Evolutionary conservation across 1,140 invertebrate genomes (phyloP).

Genomic region (Cherax quadricarinatus): DNA sequence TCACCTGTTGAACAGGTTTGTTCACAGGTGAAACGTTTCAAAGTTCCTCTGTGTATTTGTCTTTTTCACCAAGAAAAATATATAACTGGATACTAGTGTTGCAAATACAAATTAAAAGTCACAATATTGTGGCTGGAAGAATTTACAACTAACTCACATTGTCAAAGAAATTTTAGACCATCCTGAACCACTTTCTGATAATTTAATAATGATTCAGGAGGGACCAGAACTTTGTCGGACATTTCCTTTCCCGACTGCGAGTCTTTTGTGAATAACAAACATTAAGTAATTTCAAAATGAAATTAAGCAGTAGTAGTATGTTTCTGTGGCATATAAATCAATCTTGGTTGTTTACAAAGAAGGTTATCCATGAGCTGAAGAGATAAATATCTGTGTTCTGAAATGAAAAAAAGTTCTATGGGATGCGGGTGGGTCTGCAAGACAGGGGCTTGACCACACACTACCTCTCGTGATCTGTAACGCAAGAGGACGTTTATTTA

Average conservation of each 20-base stretch:
- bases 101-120: too few species aligned
- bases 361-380: neutral
- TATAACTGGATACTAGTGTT: neutral
- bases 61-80: neutral
- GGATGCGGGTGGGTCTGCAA: conserved; percentile 42
- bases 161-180: too few species aligned
- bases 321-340: neutral
- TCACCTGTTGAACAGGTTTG: too few species aligned
- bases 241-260: too few species aligned
- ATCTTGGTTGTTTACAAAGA: neutral
- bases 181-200: too few species aligned
- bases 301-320: neutral
- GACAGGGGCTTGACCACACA: conserved; percentile 24
- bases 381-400: neutral
- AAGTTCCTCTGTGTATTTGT: neutral
- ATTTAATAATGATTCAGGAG: too few species aligned
- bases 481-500: conserved; percentile 57
- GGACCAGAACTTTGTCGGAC: too few species aligned
- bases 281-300: neutral
- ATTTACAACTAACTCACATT: too few species aligned
- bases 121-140: too few species aligned
- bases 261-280: too few species aligned
- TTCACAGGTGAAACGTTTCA: neutral
- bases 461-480: conserved; percentile 66
- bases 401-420: conserved; percentile 6